Conservation (phyloP, 2,888 invertebrate species). For the Callimorpha dominula region DNA sequence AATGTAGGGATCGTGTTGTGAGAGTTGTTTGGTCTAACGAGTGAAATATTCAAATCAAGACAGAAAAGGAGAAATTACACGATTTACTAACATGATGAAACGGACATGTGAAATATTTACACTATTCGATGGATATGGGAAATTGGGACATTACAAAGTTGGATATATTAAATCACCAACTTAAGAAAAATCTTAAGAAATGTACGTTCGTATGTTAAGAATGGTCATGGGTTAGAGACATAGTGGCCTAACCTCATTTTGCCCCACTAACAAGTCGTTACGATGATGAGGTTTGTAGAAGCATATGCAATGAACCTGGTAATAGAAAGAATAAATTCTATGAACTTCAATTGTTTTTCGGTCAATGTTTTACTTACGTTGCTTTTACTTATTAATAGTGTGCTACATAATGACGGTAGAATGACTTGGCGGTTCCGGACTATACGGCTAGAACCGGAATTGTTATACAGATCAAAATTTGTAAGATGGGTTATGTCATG, state of each 20-base stretch:
- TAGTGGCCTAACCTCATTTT: neutral
- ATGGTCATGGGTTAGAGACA: neutral
- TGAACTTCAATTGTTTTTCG: neutral
- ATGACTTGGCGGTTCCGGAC: neutral
- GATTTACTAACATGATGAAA: neutral
- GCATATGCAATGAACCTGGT: too few relatives aligned
- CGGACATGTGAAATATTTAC: neutral
- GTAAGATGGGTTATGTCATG: too few relatives aligned
- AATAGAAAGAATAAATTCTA: neutral
- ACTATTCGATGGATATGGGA: neutral
- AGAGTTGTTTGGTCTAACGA: neutral
- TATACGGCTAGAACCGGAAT: neutral
- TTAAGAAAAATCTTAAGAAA: neutral
- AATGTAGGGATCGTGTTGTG: conserved; percentile 6
- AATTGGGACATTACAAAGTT: neutral
- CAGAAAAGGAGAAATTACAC: conserved; percentile 10
- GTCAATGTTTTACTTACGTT: neutral
- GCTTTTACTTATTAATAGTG: neutral
- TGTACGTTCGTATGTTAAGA: neutral
- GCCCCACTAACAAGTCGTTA: too few relatives aligned
- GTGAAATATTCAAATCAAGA: conserved; percentile 7
- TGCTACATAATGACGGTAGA: neutral
- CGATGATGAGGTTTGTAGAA: too few relatives aligned
- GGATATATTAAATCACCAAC: neutral
- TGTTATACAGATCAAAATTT: neutral